Conservation (phyloP, 1,140 invertebrate species). For the Venturia canescens region DNA sequence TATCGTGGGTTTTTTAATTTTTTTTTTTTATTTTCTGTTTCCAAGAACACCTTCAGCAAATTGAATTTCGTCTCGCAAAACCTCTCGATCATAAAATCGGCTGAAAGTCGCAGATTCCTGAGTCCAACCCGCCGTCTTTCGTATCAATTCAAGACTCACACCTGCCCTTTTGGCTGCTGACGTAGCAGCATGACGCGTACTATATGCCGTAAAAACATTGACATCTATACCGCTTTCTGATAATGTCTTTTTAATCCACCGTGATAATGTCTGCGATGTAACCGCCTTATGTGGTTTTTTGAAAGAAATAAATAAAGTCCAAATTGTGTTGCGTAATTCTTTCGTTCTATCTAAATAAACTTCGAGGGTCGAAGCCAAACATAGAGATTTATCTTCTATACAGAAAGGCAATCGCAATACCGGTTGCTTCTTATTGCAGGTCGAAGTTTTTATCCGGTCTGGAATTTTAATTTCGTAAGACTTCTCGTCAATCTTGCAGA, state of each 20-base stretch:
- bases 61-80: not conserved
- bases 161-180: not conserved
- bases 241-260: constrained; percentile 29
- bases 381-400: constrained; percentile 12
- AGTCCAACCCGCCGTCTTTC: constrained; percentile 17
- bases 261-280: constrained; percentile 14
- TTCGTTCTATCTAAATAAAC: constrained; percentile 39
- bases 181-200: constrained; percentile 33
- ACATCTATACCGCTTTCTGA: constrained; percentile 36
- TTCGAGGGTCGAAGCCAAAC: constrained; percentile 24
- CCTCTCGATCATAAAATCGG: not conserved
- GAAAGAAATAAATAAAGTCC: constrained; percentile 22
- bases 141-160: constrained; percentile 7
- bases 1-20: too few relatives aligned
- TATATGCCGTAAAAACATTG: constrained; percentile 35
- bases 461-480: too few relatives aligned
- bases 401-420: constrained; percentile 46
- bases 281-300: constrained; percentile 28
- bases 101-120: too few relatives aligned
- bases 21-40: too few relatives aligned
- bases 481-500: not conserved
- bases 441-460: too few relatives aligned
- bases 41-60: too few relatives aligned
- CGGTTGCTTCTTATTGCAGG: constrained; percentile 45
- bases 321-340: constrained; percentile 24